Percentiles rank a stretch among this genome's conserved stretches.
phyloP scores from a whole-genome alignment of 2,888 invertebrate species.

The Ganaspis brasiliensis region DNA sequence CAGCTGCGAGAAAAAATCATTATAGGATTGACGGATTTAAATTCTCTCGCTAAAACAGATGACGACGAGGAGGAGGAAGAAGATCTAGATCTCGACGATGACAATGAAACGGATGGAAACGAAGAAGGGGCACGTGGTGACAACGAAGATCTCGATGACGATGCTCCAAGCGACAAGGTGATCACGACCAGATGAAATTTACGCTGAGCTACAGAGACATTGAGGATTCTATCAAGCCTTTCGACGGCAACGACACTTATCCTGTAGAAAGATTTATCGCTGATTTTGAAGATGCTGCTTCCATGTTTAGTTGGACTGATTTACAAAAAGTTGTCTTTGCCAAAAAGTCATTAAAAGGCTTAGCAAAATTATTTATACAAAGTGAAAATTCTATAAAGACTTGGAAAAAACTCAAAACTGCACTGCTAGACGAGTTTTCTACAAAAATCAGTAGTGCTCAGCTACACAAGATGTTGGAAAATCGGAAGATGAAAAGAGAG shows the following conservation, averaged over 20 bases:
- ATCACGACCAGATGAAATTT: background rate
- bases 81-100: background rate
- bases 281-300: no score
- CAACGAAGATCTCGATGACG: no score
- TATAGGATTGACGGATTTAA: slow-evolving; percentile 14
- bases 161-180: background rate
- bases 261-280: no score
- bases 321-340: no score
- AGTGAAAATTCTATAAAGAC: slow-evolving; percentile 36
- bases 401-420: slow-evolving; percentile 17
- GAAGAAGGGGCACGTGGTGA: background rate
- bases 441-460: no score
- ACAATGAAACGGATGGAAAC: background rate
- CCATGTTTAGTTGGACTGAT: no score
- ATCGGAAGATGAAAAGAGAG: slow-evolving; percentile 13
- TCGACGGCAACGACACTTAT: no score
- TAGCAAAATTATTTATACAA: slow-evolving; percentile 42
- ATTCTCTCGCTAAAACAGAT: background rate
- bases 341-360: slow-evolving; percentile 40
- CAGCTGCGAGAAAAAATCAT: slow-evolving; percentile 12
- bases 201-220: background rate
- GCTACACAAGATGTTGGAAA: slow-evolving; percentile 7
- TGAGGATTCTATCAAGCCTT: no score
- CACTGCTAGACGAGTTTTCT: slow-evolving; percentile 45
- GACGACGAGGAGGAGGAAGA: background rate